These are phyloP conservation scores for Saguinus midas DNA, from an alignment of 2,113 vertebrate species.

Conservation along the genomic window DNA sequence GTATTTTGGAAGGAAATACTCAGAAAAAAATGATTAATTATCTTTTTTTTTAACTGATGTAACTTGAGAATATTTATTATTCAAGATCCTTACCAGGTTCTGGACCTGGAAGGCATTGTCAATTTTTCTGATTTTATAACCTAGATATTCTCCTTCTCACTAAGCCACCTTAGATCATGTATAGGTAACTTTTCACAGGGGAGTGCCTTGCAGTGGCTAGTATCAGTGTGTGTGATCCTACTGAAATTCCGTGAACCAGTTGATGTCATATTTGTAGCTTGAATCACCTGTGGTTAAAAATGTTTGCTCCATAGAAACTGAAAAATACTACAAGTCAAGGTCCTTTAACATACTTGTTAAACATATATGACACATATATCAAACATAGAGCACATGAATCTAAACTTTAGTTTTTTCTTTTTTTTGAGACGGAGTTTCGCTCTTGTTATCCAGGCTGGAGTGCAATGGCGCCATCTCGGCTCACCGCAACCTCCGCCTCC, in stretches of 20 bases:
- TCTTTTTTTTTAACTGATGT: background rate
- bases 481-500: too few relatives aligned
- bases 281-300: background rate
- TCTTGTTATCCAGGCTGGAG: too few relatives aligned
- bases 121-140: background rate
- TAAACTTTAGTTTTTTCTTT: background rate
- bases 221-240: background rate
- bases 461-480: too few relatives aligned
- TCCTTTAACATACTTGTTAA: background rate
- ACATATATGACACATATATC: background rate
- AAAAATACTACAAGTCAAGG: background rate
- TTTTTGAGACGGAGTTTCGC: too few relatives aligned
- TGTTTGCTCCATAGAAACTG: background rate
- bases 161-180: background rate
- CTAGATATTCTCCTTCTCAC: background rate
- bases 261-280: background rate
- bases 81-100: background rate
- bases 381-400: background rate
- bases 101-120: rapidly evolving
- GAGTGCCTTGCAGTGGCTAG: background rate
- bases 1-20: background rate
- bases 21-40: background rate
- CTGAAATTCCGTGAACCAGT: background rate
- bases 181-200: background rate
- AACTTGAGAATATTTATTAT: background rate